These are phyloP conservation scores for Crotalus horridus DNA, from an alignment of 2,113 vertebrate genomes.

Conservation along the genomic window DNA sequence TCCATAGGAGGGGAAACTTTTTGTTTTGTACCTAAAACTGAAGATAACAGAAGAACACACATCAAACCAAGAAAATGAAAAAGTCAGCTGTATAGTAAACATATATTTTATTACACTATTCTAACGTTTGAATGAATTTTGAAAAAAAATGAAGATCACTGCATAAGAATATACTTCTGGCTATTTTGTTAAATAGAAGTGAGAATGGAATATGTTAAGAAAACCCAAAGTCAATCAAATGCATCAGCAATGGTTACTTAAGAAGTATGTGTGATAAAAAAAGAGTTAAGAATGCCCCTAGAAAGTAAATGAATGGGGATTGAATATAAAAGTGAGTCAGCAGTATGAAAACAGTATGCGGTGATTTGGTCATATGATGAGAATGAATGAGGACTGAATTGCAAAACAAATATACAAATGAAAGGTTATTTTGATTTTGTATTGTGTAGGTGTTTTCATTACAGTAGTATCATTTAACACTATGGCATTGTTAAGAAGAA, in stretches of 20 bases:
- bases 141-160: not conserved
- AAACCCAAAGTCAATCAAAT: not conserved
- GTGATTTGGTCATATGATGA: not conserved
- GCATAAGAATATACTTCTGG: not conserved
- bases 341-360: not conserved
- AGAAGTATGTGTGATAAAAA: not conserved
- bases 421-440: not conserved
- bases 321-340: not conserved
- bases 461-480: not conserved
- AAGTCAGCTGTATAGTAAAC: not conserved
- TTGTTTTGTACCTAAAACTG: not conserved
- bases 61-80: not conserved
- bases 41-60: not conserved
- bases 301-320: not conserved
- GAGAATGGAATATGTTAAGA: not conserved
- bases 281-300: not conserved
- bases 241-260: not conserved
- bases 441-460: not conserved
- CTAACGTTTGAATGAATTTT: not conserved
- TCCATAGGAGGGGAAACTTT: not conserved
- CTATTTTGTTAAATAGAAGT: not conserved
- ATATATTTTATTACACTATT: not conserved
- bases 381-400: not conserved
- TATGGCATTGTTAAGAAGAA: not conserved
- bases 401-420: not conserved